A percentile compares a stretch with the other conserved stretches of the same genome.
Evolutionary conservation across 2,113 vertebrate genomes (phyloP).

Genomic region (Aphyosemion australe): DNA sequence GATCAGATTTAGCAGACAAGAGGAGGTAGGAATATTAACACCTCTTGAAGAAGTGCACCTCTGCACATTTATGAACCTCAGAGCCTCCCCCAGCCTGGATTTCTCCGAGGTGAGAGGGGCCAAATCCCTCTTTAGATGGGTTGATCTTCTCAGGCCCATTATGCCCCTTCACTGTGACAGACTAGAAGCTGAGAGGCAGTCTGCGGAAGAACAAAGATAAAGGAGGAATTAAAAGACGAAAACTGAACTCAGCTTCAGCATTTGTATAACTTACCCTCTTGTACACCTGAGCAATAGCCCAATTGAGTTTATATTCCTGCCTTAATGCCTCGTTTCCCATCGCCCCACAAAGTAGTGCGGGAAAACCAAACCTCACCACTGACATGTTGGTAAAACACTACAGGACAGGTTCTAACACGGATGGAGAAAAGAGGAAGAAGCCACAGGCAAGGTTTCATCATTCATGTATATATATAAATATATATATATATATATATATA

Average conservation of each 20-base stretch:
- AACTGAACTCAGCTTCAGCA: slow-evolving; percentile 73
- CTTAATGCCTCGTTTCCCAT: slow-evolving; percentile 69
- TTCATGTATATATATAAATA: too few species aligned
- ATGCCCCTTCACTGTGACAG: slow-evolving; percentile 75
- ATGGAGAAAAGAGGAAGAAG: slow-evolving; percentile 1
- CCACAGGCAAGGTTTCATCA: too few species aligned
- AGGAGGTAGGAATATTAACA: slow-evolving; percentile 58
- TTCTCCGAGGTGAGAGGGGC: slow-evolving; percentile 77
- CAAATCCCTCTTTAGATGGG: slow-evolving; percentile 80
- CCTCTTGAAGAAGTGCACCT: slow-evolving; percentile 61
- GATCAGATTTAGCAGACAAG: slow-evolving; percentile 64
- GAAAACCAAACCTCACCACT: slow-evolving; percentile 21
- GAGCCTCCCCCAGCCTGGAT: slow-evolving; percentile 64
- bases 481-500: too few species aligned
- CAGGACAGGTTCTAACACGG: slow-evolving; percentile 20
- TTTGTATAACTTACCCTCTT: slow-evolving; percentile 74
- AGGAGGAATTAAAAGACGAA: slow-evolving; percentile 71
- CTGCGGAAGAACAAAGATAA: slow-evolving; percentile 68
- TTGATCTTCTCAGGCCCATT: slow-evolving; percentile 80
- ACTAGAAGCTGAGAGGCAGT: slow-evolving; percentile 67
- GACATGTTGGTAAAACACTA: slow-evolving; percentile 51
- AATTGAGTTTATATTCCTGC: slow-evolving; percentile 65
- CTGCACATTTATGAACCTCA: slow-evolving; percentile 66
- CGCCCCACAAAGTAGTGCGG: slow-evolving; percentile 39
- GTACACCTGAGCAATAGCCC: slow-evolving; percentile 67